Evolutionary conservation across 2,888 invertebrate genomes (phyloP), one percentile per base, ranked within the genome.

Genomic region (Diplolepis rosae): DNA sequence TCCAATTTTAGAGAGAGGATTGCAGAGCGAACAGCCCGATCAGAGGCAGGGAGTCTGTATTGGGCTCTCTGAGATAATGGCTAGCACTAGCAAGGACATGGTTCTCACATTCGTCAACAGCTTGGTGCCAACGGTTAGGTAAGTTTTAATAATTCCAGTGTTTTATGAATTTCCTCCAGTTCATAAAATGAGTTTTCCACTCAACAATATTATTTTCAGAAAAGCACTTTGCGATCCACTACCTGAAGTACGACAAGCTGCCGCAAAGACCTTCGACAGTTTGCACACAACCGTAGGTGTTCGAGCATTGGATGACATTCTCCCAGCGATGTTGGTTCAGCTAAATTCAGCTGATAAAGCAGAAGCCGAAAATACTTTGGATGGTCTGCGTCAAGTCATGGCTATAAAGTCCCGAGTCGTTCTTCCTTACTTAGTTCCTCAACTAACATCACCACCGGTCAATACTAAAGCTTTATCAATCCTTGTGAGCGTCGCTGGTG

Each of bases 11-110:
- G 98, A 99, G 90, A 92, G 94, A 77, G 99, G 99, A 1, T 90
- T 99, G 77, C 94, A 95, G 82, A 98, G 98, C 0, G 95, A 96
- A 56, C 94, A 96, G 79, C 91, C 97, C 0, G 98, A 99, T 90
- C 98, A 99, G 90, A 91, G 99, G 15, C 98, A 99, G 90, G 99
- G 99, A 78, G 99, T 99, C 7, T 99, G 99, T 89, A 98, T 99
- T 87, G 99, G 98, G 0, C 92, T 99, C 35, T 96, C 97, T 0
- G 99, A 99, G 91, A 99, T 99, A 84, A 98, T 99, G 94, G 94
- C 95, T 4, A 98, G 98, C 65, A 99, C 98, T 4, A 97, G 96
- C 71, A 93, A 94, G 82, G 99, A 99, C 84, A 96, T 97, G 93
- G 97, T 98, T 61, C 90, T 97, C 51, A 95, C 96, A 74, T 97